phyloP scores from a whole-genome alignment of 2,888 invertebrate species.

The Elysia crispata region DNA sequence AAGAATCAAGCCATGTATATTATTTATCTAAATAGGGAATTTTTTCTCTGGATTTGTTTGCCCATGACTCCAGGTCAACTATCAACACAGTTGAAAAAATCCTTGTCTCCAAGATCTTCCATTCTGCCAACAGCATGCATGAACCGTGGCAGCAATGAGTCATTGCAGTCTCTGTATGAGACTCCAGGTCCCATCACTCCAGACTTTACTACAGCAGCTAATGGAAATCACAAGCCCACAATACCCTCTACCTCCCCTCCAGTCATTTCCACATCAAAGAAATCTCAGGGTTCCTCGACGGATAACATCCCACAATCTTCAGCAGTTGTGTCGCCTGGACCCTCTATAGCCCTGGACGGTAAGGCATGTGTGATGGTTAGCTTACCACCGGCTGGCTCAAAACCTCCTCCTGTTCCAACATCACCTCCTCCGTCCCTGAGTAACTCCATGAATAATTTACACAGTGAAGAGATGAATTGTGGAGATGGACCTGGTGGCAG shows the following conservation, averaged over 20 bases:
- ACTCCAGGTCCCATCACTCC: constrained; percentile 53
- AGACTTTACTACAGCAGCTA: constrained; percentile 58
- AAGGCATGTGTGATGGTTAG: background rate
- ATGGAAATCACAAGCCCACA: background rate
- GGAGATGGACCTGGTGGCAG: background rate
- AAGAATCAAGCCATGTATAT: background rate
- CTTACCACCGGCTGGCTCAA: background rate
- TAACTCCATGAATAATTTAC: background rate
- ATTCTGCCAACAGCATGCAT: constrained; percentile 63
- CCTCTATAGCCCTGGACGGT: background rate
- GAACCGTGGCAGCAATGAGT: constrained; percentile 71
- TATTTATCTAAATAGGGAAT: background rate
- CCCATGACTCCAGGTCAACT: background rate
- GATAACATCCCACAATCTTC: background rate
- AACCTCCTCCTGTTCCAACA: constrained; percentile 41
- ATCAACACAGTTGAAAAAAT: constrained; percentile 13
- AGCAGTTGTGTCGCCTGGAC: background rate
- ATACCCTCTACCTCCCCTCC: background rate
- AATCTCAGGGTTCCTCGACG: background rate
- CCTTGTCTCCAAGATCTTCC: constrained; percentile 58
- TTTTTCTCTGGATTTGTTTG: background rate
- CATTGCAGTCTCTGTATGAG: constrained; percentile 54
- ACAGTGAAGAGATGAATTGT: too few species aligned
- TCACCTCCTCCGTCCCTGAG: background rate
- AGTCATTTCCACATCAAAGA: background rate